Base-by-base conservation (phyloP, 1,140 invertebrate genomes). In the Drosophila orosa region DNA sequence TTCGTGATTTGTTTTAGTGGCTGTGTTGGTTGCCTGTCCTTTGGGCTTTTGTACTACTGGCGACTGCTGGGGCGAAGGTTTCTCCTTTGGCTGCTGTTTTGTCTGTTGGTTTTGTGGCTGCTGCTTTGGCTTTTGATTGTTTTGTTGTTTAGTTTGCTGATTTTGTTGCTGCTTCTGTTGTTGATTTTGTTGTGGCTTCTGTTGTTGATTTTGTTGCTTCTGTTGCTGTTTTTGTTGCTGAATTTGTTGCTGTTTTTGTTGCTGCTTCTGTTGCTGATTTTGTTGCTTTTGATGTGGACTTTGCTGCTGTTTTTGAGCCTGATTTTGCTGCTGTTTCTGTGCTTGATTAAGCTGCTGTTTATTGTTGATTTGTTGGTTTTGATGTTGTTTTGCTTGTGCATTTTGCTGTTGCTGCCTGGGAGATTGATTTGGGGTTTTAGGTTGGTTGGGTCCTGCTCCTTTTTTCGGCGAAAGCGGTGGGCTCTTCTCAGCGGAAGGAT, bases 31-130 rank as follows among this genome's bases (percentile, higher is more conserved):
- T 13, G 13, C 10, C 31, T 55, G 24, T 25, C 50, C 10, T 19
- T 59, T 81, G 22, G 58, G 31, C 24, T 60, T 63, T 45, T 67
- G 52, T 44, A 66, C 73, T 59, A 35, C 29, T 55, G 58, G 61
- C 40, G 61, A 27, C 58, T 40, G 17, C 15, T 57, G 33, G 13
- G 42, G 31, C n/a, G n/a, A 27, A 10, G 25, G 25, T 5, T 78
- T 80, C 9, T 61, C 47, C 12, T 77, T 54, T 6, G 42, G 60
- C 19, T 71, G 47, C 15, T 71, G 69, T 10, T 72, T 73, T 13
- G 24, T 37, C 8, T 27, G 39, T 19, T 55, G 48, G 10, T 62
- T 50, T 15, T 33, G 57, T 10, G 48, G 48, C 13, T 62, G 37
- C 27, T 61, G 72, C 22, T 58, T 76, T 10, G 40, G 33, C 37